Percentiles rank a stretch among this genome's conserved stretches.
phyloP scores from a whole-genome alignment of 1,140 invertebrate species.

The Probaryconus sp. region DNA sequence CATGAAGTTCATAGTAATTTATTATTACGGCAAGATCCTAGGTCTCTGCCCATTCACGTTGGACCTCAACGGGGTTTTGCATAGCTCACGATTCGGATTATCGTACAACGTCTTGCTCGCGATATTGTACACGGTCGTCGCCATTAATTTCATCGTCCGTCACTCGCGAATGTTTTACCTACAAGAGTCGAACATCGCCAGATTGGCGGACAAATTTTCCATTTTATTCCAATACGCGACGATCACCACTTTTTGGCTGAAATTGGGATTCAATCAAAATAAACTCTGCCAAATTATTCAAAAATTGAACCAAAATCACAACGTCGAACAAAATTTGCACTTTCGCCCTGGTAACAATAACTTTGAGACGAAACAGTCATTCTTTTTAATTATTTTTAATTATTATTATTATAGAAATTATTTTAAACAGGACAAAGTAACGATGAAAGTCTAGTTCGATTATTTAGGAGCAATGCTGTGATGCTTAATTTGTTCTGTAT shows the following conservation, averaged over 20 bases:
- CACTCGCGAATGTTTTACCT: constrained; percentile 6
- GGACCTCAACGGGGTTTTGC: background rate
- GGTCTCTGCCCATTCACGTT: constrained; percentile 43
- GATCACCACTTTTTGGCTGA: constrained; percentile 36
- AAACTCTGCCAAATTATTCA: constrained; percentile 17
- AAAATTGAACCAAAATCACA: background rate
- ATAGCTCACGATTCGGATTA: constrained; percentile 8
- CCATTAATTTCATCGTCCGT: constrained; percentile 13
- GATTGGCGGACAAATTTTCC: constrained; percentile 27
- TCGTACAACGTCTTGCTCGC: constrained; percentile 28
- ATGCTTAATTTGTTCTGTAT: constrained; percentile 15
- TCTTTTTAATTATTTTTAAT: too few species aligned
- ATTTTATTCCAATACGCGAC: constrained; percentile 37
- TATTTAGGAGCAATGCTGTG: background rate
- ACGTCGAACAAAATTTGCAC: constrained; percentile 15
- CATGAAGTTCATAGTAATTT: constrained; percentile 21
- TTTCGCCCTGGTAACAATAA: too few species aligned
- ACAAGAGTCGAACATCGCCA: constrained; percentile 33
- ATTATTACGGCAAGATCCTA: constrained; percentile 46
- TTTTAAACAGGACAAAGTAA: too few species aligned
- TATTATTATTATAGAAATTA: too few species aligned
- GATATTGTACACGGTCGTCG: constrained; percentile 25
- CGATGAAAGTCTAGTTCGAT: background rate
- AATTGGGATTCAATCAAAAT: constrained; percentile 30
- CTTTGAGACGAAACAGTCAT: too few species aligned